Base-by-base conservation (phyloP, 1,140 invertebrate species). In the Gonatopus flavifemur region DNA sequence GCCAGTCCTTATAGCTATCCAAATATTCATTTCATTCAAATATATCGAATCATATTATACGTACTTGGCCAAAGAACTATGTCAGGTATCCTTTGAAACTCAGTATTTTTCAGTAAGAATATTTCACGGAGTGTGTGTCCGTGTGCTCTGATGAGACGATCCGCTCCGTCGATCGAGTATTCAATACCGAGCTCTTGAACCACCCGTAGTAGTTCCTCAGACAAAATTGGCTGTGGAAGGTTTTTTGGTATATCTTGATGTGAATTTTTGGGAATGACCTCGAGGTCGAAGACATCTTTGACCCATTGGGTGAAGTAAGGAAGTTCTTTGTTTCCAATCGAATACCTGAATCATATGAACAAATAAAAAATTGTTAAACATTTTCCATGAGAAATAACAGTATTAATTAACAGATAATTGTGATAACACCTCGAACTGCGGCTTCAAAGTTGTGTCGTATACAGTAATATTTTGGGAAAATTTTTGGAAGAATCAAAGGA, bases 111-210 rank as follows among this genome's bases (percentile, higher is more conserved):
- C 25, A 98, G 68, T 6, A 82, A 77, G 59, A 88, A 89, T 48
- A 99, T 91, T 68, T 98, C 96, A 57, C 92, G 84, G 8, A 98
- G 74, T 0, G 96, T 97, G 70, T 98, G 93, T 5, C 96, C 96
- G 76, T 98, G 96, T n/a, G 92, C 87, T 38, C 95, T 81, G 46
- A 96, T 85, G 15, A 98, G 70, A 42, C 96, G 81, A 67, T 98
- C 94, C 38, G 91, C 80, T 0, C 87, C 89, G 19, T 91, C 85
- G 35, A 83, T 76, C 0, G 94, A 96, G 66, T 86, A 83, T 0
- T 84, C 79, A 30, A 98, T 84, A 3, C 83, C 76, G 12, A 83
- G 70, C 9, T 73, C 59, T 41, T 80, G 73, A 9, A 95, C 62
- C 19, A 82, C 81, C 9, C 86, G 68, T 16, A 88, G 31, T 52